Percentiles rank a stretch among this genome's conserved stretches.
Evolutionary conservation across 2,888 invertebrate species (phyloP).

Genomic region (Acleris emargana): DNA sequence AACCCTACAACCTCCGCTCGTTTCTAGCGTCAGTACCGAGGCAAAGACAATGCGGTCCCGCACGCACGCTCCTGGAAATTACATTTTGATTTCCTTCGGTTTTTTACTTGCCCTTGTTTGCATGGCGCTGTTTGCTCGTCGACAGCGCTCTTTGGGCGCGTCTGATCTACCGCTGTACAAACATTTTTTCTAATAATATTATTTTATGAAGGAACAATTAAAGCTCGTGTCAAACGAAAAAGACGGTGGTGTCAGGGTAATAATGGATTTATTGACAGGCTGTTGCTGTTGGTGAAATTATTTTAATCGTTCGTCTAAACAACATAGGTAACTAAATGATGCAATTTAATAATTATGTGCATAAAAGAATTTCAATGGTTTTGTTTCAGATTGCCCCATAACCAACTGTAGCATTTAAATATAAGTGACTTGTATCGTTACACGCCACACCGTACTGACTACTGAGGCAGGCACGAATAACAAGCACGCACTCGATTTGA

Average conservation of each 20-base stretch:
- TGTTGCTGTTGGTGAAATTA: neutral
- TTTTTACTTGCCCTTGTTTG: slow-evolving; percentile 63
- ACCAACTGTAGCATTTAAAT: neutral
- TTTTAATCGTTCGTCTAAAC: too few species aligned
- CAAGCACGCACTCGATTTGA: slow-evolving; percentile 30
- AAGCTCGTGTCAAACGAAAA: slow-evolving; percentile 44
- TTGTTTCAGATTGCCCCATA: too few species aligned
- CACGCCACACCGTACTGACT: slow-evolving; percentile 6
- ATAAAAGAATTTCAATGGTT: too few species aligned
- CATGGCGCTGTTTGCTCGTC: slow-evolving; percentile 50
- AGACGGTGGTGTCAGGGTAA: slow-evolving; percentile 39
- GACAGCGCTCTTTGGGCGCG: slow-evolving; percentile 54
- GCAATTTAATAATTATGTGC: too few species aligned
- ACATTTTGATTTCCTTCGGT: slow-evolving; percentile 53
- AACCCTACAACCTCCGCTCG: neutral
- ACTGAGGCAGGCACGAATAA: slow-evolving; percentile 2
- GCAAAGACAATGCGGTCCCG: slow-evolving; percentile 36
- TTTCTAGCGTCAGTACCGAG: slow-evolving; percentile 9
- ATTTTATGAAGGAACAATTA: slow-evolving; percentile 52
- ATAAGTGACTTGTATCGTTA: slow-evolving; percentile 9
- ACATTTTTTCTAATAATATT: slow-evolving; percentile 54
- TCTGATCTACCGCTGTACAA: slow-evolving; percentile 59
- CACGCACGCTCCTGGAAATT: slow-evolving; percentile 50
- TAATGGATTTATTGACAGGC: slow-evolving; percentile 39
- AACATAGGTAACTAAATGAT: too few species aligned